phyloP scores from a whole-genome alignment of 2,888 invertebrate species.

The Villa cingulata region DNA sequence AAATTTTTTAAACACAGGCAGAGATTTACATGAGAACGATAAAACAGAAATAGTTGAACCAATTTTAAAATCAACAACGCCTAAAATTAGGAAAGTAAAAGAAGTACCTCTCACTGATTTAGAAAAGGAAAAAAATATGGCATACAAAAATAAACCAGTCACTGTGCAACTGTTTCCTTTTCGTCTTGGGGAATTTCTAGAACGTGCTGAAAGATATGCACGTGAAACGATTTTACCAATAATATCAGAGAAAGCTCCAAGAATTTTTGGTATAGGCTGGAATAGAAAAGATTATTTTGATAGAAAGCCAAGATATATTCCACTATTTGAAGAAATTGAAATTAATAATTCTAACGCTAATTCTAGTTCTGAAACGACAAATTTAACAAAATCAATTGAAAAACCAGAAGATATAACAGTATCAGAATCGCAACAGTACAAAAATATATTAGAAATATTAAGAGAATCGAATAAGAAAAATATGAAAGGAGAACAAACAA shows the following conservation, averaged over 20 bases:
- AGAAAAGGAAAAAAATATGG: conserved; percentile 19
- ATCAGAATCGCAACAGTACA: conserved; percentile 18
- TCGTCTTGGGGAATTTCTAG: conserved; percentile 60
- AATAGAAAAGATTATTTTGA: conserved; percentile 27
- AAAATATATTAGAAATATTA: conserved; percentile 28
- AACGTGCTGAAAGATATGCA: conserved; percentile 69
- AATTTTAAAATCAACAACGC: conserved; percentile 48
- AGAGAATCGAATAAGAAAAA: conserved; percentile 10
- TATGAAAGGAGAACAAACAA: conserved; percentile 3
- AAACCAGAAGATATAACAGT: conserved; percentile 10
- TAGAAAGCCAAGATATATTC: conserved; percentile 48
- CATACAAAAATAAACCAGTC: conserved; percentile 21
- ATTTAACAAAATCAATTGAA: not conserved
- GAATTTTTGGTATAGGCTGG: conserved; percentile 47
- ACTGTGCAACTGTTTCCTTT: conserved; percentile 71
- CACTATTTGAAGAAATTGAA: conserved; percentile 36
- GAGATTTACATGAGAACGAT: conserved; percentile 23
- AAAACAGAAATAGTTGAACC: conserved; percentile 59
- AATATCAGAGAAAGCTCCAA: conserved; percentile 66
- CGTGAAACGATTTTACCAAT: conserved; percentile 61
- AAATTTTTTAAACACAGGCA: conserved; percentile 22
- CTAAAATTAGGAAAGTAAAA: conserved; percentile 38
- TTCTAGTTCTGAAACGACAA: not conserved
- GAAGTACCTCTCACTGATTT: conserved; percentile 34
- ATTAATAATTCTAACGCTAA: conserved; percentile 2